These are phyloP conservation scores for Mystacornis crossleyi DNA, from an alignment of 2,113 vertebrate genomes.

Conservation along the genomic window DNA sequence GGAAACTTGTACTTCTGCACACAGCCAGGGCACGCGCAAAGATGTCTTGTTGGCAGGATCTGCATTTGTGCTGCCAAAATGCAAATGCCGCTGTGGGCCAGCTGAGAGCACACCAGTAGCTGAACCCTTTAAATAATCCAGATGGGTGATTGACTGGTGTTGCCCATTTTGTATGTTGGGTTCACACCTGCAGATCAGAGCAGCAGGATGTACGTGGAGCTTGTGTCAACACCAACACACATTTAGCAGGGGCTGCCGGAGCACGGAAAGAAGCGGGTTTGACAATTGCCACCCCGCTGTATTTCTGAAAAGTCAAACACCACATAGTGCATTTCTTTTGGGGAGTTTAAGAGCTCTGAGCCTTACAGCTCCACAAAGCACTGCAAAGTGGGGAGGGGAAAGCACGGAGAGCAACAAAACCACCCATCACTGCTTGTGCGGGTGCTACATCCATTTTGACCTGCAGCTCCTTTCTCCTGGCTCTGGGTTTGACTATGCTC, in stretches of 20 bases:
- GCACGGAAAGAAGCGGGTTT: not conserved
- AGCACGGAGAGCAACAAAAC: not conserved
- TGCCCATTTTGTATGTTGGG: accelerated
- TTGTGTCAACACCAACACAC: not conserved
- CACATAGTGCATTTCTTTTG: not conserved
- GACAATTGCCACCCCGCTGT: not conserved
- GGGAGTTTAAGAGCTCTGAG: not conserved
- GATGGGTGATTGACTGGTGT: not conserved
- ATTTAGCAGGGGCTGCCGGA: not conserved
- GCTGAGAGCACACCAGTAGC: not conserved
- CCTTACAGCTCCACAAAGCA: not conserved
- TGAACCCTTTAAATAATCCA: not conserved
- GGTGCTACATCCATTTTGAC: not conserved
- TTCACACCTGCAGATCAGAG: not conserved
- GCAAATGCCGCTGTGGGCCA: not conserved
- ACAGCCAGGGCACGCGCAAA: not conserved
- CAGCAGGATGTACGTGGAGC: not conserved
- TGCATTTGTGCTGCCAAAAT: not conserved
- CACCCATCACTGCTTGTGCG: not conserved
- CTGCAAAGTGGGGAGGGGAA: not conserved
- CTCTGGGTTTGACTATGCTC: not conserved
- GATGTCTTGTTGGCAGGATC: not conserved
- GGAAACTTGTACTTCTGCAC: not conserved
- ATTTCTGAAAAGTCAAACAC: not conserved
- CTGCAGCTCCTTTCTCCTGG: not conserved